Base-by-base conservation (phyloP, 92 coral and sea anemone species). In the Palythoa caribaeorum region DNA sequence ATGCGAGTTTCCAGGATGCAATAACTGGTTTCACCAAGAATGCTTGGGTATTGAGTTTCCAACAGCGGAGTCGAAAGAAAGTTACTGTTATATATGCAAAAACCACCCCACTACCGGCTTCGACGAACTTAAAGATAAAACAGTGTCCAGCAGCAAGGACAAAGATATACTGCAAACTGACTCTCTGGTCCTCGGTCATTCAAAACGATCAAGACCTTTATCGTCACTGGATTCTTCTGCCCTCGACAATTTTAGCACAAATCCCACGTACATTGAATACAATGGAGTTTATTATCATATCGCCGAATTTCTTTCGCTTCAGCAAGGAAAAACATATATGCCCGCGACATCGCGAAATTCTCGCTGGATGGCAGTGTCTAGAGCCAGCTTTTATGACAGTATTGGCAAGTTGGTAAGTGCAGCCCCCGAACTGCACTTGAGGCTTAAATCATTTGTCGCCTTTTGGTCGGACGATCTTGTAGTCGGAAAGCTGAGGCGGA, bases 11-110 rank as follows among this genome's bases (percentile, higher is more conserved):
- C 92, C 79, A 11, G 70, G 37, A 16, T 83, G 92, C 39, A 85
- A 65, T 9, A 83, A 65, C 19, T 89, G 92, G 91, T 83, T 80
- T 70, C 88, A 90, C 89, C 86, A 90, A 44, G 85, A 84, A 79
- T 78, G 89, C 37, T 86, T 90, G 28, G 28, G 52, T 78, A 63
- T 90, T 69, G 80, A 85, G 36, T 90, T 90, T 66, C 53, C 68
- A 69, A 78, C 89, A 66, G 87, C 66, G 52, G 54, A 60, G 10
- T 79, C 38, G 71, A 84, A 86, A 55, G 48, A 85, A 20, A 78
- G 65, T 5, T 90, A 90, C 77, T 84, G 79, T 40, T 86, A 84
- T 20, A 85, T 85, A 73, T 90, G 87, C 68, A 88, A 88, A 16
- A 85, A 85, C 57, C 92, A 90, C 52, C 60, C 60, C 60, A 54